Percentiles rank a stretch among this genome's conserved stretches.
Evolutionary conservation across 2,888 invertebrate genomes (phyloP).

Genomic region (Diaprepes abbreviatus): DNA sequence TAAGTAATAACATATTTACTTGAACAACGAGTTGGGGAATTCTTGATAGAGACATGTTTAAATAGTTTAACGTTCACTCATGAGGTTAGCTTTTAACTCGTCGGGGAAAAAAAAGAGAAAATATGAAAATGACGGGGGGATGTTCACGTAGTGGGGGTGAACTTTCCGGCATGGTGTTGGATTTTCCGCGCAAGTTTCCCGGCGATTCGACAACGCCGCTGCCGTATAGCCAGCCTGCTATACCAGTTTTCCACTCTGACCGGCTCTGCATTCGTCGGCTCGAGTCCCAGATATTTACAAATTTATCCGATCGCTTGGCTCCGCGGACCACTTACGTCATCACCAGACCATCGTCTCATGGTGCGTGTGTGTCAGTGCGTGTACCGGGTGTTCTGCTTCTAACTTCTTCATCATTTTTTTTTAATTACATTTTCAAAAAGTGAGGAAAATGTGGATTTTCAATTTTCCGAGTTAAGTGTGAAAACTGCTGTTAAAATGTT

Average conservation of each 20-base stretch:
- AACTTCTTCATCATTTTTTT: conserved; percentile 9
- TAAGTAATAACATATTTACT: not conserved
- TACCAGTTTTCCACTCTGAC: conserved; percentile 53
- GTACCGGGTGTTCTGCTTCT: conserved; percentile 17
- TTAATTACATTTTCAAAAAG: conserved; percentile 9
- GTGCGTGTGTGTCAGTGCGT: conserved; percentile 48
- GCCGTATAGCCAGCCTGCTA: conserved; percentile 51
- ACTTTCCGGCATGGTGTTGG: conserved; percentile 36
- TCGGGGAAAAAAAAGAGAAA: conserved; percentile 3
- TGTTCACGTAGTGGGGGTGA: conserved; percentile 37
- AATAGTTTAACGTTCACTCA: conserved; percentile 13
- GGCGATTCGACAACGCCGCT: conserved; percentile 53
- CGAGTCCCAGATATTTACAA: conserved; percentile 67
- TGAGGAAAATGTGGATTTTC: conserved; percentile 38
- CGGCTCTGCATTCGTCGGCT: conserved; percentile 45
- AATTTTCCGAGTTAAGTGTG: conserved; percentile 15
- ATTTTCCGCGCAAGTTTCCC: conserved; percentile 52
- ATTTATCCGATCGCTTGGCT: conserved; percentile 64
- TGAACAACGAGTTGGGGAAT: not conserved
- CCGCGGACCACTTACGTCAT: conserved; percentile 57
- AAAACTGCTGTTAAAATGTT: conserved; percentile 35
- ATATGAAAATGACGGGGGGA: conserved; percentile 17
- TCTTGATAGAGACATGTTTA: conserved; percentile 4
- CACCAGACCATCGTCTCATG: conserved; percentile 49
- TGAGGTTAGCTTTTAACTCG: conserved; percentile 1